Conservation (phyloP, 2,797 vertebrate species). For the Xiphophorus birchmanni region DNA sequence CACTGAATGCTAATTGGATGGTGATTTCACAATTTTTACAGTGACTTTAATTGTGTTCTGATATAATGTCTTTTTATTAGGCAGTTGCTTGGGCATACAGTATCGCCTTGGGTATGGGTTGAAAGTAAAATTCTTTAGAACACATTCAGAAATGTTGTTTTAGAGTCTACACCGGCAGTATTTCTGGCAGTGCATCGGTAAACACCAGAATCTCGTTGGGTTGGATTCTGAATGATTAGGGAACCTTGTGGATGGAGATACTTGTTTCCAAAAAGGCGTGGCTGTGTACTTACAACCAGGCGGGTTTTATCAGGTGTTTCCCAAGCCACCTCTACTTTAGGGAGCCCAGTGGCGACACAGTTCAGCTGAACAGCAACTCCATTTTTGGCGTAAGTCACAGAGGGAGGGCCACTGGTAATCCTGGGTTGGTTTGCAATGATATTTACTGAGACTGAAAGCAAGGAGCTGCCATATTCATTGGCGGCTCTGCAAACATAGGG, state of each 20-base stretch:
- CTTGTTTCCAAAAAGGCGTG: constrained; percentile 89
- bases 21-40: background rate
- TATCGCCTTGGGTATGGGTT: constrained; percentile 1
- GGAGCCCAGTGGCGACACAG: constrained; percentile 86
- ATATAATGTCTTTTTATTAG: constrained; percentile 31
- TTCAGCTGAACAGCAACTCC: constrained; percentile 88
- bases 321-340: constrained; percentile 88
- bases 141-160: constrained; percentile 88
- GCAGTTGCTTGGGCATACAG: constrained; percentile 71
- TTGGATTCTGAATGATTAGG: constrained; percentile 88
- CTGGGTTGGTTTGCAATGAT: constrained; percentile 88
- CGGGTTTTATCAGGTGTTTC: constrained; percentile 88
- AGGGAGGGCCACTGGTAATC: constrained; percentile 86
- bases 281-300: constrained; percentile 81
- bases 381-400: constrained; percentile 83
- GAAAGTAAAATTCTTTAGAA: constrained; percentile 76
- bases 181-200: constrained; percentile 94
- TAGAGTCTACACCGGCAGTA: constrained; percentile 87
- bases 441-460: constrained; percentile 80
- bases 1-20: constrained; percentile 3
- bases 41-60: background rate
- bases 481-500: constrained; percentile 85
- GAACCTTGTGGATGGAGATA: constrained; percentile 91
- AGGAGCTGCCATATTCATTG: constrained; percentile 83
- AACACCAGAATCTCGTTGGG: constrained; percentile 83